Evolutionary conservation across 2,797 vertebrate species (phyloP), one percentile per base, ranked within the genome.

Genomic region (Leucoraja ocellata): DNA sequence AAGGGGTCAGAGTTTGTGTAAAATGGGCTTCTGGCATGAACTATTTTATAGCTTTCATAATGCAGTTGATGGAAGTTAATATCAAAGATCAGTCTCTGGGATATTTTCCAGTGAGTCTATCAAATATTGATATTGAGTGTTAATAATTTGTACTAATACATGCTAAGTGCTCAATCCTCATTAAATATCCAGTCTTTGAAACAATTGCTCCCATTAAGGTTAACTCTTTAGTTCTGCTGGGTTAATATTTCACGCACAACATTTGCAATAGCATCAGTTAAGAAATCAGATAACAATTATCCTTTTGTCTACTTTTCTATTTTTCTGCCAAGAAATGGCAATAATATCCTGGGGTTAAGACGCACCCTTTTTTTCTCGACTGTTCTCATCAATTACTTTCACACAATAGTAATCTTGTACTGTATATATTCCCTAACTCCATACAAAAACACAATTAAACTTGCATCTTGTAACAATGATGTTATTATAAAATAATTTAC

Each of bases 271-370:
- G 61, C 84, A 88, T 65, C 5, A 88, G 61, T 88, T 88, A 18
- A 74, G 4, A 5, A 74, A 54, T 74, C 3, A 6, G 68, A 23
- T 21, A 91, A 54, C 90, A 91, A 28, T 73, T 39, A 71, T 74
- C 71, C 68, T 91, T 91, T 91, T 91, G 90, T 91, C 90, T 28
- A 54, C 21, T 54, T 74, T 91, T 54, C 90, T 32, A 21, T 46
- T 46, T 73, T 76, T 74, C 39, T 91, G 90, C 71, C 68, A 91
- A 74, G 4, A 28, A 91, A 74, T 91, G 39, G 23, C 90, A 11
- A 54, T 73, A 91, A 74, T 91, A 46, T 54, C 68, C 25, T 74
- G 68, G 14, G 68, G 25, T 39, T 74, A 91, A 46, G 25, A n/a
- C 36, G 46, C 90, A 54, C 68, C 88, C 90, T 74, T 74, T 88